A percentile compares a stretch with the other conserved stretches of the same genome.
Evolutionary conservation across 2,888 invertebrate genomes (phyloP).

Genomic region (Stenotaenia linearis): DNA sequence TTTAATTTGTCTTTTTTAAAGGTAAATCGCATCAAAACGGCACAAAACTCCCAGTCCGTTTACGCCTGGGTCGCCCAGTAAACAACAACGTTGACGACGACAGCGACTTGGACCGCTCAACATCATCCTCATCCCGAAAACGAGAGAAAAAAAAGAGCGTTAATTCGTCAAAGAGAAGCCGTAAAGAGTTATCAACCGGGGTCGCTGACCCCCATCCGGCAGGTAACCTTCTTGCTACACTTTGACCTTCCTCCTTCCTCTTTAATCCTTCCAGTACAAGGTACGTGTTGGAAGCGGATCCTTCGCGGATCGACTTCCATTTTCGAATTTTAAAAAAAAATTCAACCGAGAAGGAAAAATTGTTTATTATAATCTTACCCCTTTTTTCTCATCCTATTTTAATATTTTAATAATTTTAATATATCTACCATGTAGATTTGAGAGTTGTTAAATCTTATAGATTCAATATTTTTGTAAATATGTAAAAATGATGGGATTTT

Average conservation of each 20-base stretch:
- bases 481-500: background rate
- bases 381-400: background rate
- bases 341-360: background rate
- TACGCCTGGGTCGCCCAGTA: conserved; percentile 21
- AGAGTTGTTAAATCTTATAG: background rate
- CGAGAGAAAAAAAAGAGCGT: background rate
- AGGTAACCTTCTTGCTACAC: conserved; percentile 9
- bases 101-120: background rate
- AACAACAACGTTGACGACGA: background rate
- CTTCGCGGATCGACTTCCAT: background rate
- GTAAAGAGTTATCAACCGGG: background rate
- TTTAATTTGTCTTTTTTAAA: no score
- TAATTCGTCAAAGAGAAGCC: background rate
- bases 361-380: background rate
- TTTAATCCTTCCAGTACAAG: background rate
- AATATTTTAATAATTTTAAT: no score
- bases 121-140: background rate
- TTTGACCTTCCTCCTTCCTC: conserved; percentile 9
- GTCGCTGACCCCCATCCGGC: background rate
- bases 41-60: conserved; percentile 21
- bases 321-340: background rate
- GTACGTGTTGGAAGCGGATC: background rate
- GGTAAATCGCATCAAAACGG: background rate
- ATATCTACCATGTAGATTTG: background rate
- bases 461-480: background rate